Conservation (phyloP, 2,888 invertebrate genomes). For the Tenthredo amoena region DNA sequence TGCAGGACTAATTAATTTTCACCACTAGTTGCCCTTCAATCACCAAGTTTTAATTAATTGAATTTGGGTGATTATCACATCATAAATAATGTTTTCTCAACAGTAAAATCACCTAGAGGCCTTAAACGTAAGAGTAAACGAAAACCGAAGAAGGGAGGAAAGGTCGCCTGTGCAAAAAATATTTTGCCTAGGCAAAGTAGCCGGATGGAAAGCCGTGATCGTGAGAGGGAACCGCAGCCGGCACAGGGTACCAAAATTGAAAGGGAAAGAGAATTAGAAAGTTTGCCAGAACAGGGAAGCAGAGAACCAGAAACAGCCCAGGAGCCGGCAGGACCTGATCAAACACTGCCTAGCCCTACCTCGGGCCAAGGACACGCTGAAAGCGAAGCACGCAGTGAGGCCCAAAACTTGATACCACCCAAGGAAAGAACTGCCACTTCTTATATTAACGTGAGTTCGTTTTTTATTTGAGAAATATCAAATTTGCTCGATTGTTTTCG, state of each 20-base stretch:
- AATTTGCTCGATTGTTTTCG: background rate
- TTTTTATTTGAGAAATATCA: background rate
- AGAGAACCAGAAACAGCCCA: slow-evolving; percentile 80
- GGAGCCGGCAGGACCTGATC: slow-evolving; percentile 81
- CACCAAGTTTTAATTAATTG: background rate
- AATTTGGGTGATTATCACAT: background rate
- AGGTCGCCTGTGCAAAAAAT: slow-evolving; percentile 66
- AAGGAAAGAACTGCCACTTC: slow-evolving; percentile 83
- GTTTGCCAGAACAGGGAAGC: slow-evolving; percentile 75
- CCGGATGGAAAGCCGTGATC: slow-evolving; percentile 65
- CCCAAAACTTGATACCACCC: slow-evolving; percentile 78
- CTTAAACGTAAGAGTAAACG: slow-evolving; percentile 77
- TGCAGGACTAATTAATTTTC: background rate
- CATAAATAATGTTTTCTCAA: slow-evolving; percentile 33
- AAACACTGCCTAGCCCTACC: slow-evolving; percentile 76
- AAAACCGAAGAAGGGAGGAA: slow-evolving; percentile 70
- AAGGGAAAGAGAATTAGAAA: slow-evolving; percentile 73
- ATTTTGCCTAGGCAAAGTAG: slow-evolving; percentile 72
- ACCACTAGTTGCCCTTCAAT: background rate
- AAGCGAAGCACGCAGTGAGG: slow-evolving; percentile 74
- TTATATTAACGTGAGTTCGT: slow-evolving; percentile 81
- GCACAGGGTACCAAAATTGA: slow-evolving; percentile 74
- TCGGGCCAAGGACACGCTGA: slow-evolving; percentile 77
- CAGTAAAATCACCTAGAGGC: slow-evolving; percentile 77
- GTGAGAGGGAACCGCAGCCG: slow-evolving; percentile 69